Conservation (phyloP, 2,113 vertebrate species). For the Rallus limicola region DNA sequence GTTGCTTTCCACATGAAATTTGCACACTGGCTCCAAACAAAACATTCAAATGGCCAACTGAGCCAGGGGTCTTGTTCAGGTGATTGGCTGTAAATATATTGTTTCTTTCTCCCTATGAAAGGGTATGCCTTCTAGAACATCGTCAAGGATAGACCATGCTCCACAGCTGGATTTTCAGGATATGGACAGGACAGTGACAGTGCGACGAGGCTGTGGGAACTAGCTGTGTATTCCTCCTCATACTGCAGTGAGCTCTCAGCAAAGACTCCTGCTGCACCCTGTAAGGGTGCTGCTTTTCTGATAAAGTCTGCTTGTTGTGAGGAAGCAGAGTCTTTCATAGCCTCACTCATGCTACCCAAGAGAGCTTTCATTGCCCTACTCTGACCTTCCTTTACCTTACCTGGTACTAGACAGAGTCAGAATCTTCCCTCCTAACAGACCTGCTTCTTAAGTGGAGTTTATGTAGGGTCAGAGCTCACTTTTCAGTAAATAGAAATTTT, state of each 20-base stretch:
- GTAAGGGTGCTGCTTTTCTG: background rate
- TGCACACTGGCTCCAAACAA: background rate
- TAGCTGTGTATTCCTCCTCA: background rate
- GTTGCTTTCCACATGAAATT: background rate
- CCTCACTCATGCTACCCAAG: background rate
- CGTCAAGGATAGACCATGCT: background rate
- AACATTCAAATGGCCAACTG: background rate
- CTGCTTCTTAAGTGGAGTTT: background rate
- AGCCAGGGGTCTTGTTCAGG: background rate
- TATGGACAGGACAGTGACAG: background rate
- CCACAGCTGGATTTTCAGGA: background rate
- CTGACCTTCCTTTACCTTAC: background rate
- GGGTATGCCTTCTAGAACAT: background rate
- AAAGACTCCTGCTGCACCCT: background rate
- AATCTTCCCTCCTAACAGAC: background rate
- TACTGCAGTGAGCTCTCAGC: background rate
- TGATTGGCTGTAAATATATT: background rate
- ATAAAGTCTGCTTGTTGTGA: background rate
- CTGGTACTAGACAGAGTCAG: background rate
- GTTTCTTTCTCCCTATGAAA: background rate
- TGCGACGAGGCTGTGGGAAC: background rate
- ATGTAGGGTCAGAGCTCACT: background rate
- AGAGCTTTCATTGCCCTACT: background rate
- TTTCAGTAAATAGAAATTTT: background rate
- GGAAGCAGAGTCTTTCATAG: background rate